phyloP scores from a whole-genome alignment of 2,797 vertebrate species.

The Alectoris magna region DNA sequence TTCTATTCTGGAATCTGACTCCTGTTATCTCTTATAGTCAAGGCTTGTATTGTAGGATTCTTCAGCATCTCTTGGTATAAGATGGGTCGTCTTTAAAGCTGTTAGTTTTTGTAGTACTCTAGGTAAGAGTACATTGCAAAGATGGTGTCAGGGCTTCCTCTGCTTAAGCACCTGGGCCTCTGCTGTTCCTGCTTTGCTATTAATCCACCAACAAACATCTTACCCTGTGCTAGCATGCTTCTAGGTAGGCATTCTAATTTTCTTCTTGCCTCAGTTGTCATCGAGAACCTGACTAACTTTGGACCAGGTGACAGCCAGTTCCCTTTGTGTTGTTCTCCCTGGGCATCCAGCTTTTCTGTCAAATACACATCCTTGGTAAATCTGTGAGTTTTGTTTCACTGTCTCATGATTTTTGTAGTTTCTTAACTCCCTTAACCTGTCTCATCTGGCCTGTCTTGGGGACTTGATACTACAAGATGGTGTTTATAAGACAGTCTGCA shows the following conservation, averaged over 20 bases:
- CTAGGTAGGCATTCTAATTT: slow-evolving; percentile 70
- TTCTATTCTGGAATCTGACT: slow-evolving; percentile 68
- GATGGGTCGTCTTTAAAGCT: slow-evolving; percentile 60
- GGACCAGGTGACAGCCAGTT: slow-evolving; percentile 22
- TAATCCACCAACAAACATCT: slow-evolving; percentile 66
- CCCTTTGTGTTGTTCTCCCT: slow-evolving; percentile 18
- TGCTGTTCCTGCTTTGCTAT: slow-evolving; percentile 74
- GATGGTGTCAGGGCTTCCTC: slow-evolving; percentile 61
- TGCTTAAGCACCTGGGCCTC: slow-evolving; percentile 67
- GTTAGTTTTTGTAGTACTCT: slow-evolving; percentile 17
- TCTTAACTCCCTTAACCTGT: slow-evolving; percentile 73
- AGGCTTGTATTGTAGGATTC: slow-evolving; percentile 61
- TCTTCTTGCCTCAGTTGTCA: slow-evolving; percentile 54
- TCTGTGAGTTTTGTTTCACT: slow-evolving; percentile 68
- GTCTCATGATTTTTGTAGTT: slow-evolving; percentile 60
- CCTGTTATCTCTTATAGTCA: slow-evolving; percentile 47
- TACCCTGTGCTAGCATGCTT: slow-evolving; percentile 67
- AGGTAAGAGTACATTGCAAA: slow-evolving; percentile 34
- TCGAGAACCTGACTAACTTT: slow-evolving; percentile 68
- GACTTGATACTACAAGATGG: slow-evolving; percentile 76
- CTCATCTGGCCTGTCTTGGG: slow-evolving; percentile 77
- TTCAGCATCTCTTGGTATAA: slow-evolving; percentile 64
- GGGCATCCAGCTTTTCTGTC: slow-evolving; percentile 52
- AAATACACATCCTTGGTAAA: slow-evolving; percentile 58
- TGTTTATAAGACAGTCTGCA: slow-evolving; percentile 79